Percentiles rank a stretch among this genome's conserved stretches.
Evolutionary conservation across 2,888 invertebrate genomes (phyloP).

Genomic region (Nipponacmea schrenckii): DNA sequence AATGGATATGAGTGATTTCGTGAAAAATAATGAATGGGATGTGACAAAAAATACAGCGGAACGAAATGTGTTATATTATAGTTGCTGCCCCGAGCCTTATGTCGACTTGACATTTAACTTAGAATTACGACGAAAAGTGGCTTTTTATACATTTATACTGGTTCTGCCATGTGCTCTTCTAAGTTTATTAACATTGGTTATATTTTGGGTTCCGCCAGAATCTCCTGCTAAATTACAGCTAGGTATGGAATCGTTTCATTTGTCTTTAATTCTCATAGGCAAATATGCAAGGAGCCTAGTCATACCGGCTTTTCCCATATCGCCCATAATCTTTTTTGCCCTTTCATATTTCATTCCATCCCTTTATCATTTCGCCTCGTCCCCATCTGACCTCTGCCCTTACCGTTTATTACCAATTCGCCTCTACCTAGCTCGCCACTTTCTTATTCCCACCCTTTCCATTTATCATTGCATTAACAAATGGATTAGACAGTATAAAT

Average conservation of each 20-base stretch:
- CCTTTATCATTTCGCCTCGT: too few relatives aligned
- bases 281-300: too few relatives aligned
- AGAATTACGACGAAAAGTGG: constrained; percentile 49
- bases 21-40: constrained; percentile 66
- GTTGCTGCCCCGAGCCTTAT: constrained; percentile 62
- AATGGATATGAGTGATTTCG: constrained; percentile 58
- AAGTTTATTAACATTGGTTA: constrained; percentile 63
- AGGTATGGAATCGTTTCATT: constrained; percentile 63
- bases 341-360: too few relatives aligned
- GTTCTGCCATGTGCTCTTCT: constrained; percentile 65
- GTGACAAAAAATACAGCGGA: constrained; percentile 53
- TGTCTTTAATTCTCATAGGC: too few relatives aligned
- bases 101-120: constrained; percentile 61
- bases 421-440: too few relatives aligned
- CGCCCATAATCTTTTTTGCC: too few relatives aligned
- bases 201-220: constrained; percentile 68
- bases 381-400: too few relatives aligned
- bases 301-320: too few relatives aligned
- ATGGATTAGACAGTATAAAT: too few relatives aligned
- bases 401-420: too few relatives aligned
- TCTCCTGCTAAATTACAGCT: constrained; percentile 67
- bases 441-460: too few relatives aligned
- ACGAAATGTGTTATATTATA: constrained; percentile 55
- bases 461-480: too few relatives aligned
- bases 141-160: constrained; percentile 65